phyloP scores from a whole-genome alignment of 2,888 invertebrate genomes.

The Eupeodes latifasciatus region DNA sequence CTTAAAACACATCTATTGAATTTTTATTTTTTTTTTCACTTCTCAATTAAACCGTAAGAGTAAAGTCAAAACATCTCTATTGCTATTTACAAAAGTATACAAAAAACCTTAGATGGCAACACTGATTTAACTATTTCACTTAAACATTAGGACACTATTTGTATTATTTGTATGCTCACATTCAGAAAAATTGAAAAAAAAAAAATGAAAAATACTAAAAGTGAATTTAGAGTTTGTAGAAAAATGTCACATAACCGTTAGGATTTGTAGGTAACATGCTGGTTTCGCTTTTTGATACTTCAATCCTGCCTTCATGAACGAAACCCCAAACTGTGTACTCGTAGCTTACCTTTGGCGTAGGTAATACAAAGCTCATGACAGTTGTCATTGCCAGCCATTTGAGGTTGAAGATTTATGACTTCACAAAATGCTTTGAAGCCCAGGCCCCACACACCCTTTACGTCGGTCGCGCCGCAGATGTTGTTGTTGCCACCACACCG shows the following conservation, averaged over 20 bases:
- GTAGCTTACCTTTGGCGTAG: constrained; percentile 37
- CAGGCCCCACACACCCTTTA: constrained; percentile 40
- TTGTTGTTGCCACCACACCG: not conserved
- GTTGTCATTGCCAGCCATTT: constrained; percentile 75
- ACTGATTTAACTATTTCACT: not conserved
- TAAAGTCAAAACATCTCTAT: too few species aligned
- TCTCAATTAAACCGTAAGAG: too few species aligned
- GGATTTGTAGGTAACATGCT: constrained; percentile 17
- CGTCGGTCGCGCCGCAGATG: not conserved
- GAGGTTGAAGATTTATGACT: constrained; percentile 71
- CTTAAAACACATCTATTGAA: too few species aligned
- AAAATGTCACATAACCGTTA: constrained; percentile 68
- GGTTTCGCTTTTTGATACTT: constrained; percentile 29
- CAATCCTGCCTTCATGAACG: constrained; percentile 4
- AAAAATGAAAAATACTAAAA: constrained; percentile 66
- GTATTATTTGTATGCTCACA: not conserved
- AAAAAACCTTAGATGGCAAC: constrained; percentile 5
- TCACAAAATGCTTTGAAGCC: constrained; percentile 59
- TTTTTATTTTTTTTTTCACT: too few species aligned
- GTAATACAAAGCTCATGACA: constrained; percentile 68
- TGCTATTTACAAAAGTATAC: not conserved
- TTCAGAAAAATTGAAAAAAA: constrained; percentile 54
- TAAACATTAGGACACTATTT: not conserved
- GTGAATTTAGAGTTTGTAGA: constrained; percentile 62
- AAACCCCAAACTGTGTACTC: constrained; percentile 27